Evolutionary conservation across 2,888 invertebrate species (phyloP).

Genomic region (Andrena flavipes): DNA sequence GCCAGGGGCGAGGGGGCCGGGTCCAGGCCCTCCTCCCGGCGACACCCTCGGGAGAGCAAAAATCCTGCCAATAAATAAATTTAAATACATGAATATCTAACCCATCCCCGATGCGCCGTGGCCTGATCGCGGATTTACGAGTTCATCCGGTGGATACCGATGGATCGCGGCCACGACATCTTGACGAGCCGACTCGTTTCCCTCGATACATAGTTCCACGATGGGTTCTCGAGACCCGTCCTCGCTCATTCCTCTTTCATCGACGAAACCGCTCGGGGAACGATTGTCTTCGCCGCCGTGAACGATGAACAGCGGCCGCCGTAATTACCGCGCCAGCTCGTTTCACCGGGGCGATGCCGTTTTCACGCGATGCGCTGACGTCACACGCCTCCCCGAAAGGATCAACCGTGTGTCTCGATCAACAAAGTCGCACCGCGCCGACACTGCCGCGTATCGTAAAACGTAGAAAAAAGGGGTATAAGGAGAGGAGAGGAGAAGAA

Average conservation of each 20-base stretch:
- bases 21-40: constrained; percentile 51
- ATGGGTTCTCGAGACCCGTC: background rate
- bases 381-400: background rate
- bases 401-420: constrained; percentile 38
- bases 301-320: background rate
- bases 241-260: background rate
- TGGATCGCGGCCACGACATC: constrained; percentile 34
- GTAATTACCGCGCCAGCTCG: constrained; percentile 35
- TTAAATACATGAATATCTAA: constrained; percentile 84
- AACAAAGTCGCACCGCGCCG: constrained; percentile 16
- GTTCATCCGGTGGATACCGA: constrained; percentile 62
- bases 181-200: constrained; percentile 9
- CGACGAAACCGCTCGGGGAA: background rate
- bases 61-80: constrained; percentile 84
- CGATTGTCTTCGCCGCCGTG: background rate
- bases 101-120: constrained; percentile 59
- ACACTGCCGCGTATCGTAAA: background rate
- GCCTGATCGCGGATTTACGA: constrained; percentile 66
- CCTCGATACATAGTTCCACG: constrained; percentile 9
- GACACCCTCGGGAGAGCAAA: constrained; percentile 74
- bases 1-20: constrained; percentile 13
- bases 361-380: background rate
- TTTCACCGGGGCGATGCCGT: background rate
- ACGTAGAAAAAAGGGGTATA: background rate
- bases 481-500: background rate